Percentiles rank a stretch among this genome's conserved stretches.
These are phyloP conservation scores for Orbicella faveolata DNA, from an alignment of 64 coral and sea anemone species.

Conservation along the genomic window DNA sequence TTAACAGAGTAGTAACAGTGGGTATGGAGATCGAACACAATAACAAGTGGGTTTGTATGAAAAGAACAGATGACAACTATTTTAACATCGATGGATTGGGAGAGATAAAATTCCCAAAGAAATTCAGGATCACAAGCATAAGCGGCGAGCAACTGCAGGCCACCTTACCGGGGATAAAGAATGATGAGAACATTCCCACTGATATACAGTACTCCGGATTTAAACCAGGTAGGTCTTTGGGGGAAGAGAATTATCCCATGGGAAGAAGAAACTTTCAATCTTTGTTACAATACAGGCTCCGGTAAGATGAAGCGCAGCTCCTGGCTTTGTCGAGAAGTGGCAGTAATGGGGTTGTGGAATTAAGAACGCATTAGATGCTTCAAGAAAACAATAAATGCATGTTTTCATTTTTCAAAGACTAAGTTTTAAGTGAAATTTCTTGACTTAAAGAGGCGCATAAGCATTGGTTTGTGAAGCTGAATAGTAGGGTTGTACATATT, in stretches of 20 bases:
- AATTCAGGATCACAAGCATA: conserved; percentile 66
- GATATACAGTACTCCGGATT: conserved; percentile 66
- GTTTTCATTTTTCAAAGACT: too few relatives aligned
- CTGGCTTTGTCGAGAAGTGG: too few relatives aligned
- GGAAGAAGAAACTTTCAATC: background rate
- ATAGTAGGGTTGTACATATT: too few relatives aligned
- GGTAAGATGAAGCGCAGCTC: too few relatives aligned
- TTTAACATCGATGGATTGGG: conserved; percentile 57
- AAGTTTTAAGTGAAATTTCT: too few relatives aligned
- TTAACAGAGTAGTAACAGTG: conserved; percentile 49
- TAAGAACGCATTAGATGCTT: too few relatives aligned
- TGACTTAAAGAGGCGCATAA: too few relatives aligned
- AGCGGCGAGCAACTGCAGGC: conserved; percentile 56
- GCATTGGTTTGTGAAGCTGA: too few relatives aligned
- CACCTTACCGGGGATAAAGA: conserved; percentile 29
- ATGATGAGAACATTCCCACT: conserved; percentile 43
- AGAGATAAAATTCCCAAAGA: conserved; percentile 61
- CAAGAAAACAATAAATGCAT: too few relatives aligned
- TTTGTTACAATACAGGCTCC: too few relatives aligned
- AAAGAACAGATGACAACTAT: conserved; percentile 46
- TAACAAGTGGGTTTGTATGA: conserved; percentile 63
- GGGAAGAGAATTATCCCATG: too few relatives aligned
- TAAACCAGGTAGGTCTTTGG: background rate
- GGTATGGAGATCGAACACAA: conserved; percentile 70
- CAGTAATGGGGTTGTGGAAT: too few relatives aligned